These are phyloP conservation scores for Ligdia adustata DNA, from an alignment of 2,888 invertebrate species.

Conservation along the genomic window DNA sequence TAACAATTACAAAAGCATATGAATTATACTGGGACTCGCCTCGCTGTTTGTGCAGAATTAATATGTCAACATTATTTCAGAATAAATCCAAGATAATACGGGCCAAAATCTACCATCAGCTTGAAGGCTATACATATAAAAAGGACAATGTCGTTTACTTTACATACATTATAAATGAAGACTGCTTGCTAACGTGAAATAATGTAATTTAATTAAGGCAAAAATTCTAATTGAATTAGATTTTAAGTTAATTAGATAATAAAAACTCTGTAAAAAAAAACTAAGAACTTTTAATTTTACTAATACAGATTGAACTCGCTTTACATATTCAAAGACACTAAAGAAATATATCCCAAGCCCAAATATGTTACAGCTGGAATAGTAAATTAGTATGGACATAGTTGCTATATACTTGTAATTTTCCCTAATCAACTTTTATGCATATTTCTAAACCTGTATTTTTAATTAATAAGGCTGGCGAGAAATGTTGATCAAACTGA, in stretches of 20 bases:
- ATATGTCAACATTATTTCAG: constrained; percentile 27
- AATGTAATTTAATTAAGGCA: neutral
- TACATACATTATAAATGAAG: neutral
- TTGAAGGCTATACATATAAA: constrained; percentile 9
- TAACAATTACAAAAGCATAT: neutral
- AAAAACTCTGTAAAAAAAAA: neutral
- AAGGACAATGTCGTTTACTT: neutral
- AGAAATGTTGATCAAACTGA: no score
- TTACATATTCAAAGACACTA: no score
- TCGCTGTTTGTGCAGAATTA: constrained; percentile 10
- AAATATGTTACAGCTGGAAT: no score
- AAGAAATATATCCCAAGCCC: no score
- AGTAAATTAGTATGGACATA: no score
- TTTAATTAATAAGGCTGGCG: no score
- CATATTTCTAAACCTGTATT: no score
- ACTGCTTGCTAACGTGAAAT: neutral
- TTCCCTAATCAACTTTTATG: no score
- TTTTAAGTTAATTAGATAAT: constrained; percentile 2
- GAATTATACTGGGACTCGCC: neutral
- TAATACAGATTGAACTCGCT: no score
- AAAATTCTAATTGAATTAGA: constrained; percentile 3
- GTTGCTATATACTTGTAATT: no score
- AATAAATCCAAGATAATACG: constrained; percentile 21
- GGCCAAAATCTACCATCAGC: constrained; percentile 2
- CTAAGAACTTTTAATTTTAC: no score